Evolutionary conservation across 2,797 vertebrate genomes (phyloP).

Genomic region (Eidolon dupreanum): DNA sequence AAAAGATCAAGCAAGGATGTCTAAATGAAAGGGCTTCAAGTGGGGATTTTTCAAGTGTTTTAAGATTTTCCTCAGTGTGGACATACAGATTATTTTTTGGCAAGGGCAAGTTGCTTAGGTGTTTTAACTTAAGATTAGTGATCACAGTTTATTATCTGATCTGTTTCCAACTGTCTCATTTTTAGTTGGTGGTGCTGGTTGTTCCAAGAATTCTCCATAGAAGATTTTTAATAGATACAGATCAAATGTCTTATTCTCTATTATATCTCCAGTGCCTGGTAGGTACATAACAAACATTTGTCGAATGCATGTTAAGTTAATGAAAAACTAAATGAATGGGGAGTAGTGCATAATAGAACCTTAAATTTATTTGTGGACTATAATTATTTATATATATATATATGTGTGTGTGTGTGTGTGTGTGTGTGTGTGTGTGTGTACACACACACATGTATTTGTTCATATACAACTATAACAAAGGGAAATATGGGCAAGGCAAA

Average conservation of each 20-base stretch:
- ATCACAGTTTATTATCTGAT: not conserved
- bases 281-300: not conserved
- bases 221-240: slow-evolving; percentile 13
- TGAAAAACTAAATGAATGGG: not conserved
- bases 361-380: not conserved
- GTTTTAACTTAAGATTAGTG: not conserved
- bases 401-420: too few species aligned
- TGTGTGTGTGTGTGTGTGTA: too few species aligned
- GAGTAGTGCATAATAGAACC: not conserved
- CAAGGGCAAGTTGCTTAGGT: not conserved
- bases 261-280: not conserved
- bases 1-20: not conserved
- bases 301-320: not conserved
- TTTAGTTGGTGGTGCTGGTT: not conserved
- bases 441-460: not conserved
- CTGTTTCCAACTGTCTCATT: not conserved
- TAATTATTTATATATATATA: not conserved
- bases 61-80: not conserved
- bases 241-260: not conserved
- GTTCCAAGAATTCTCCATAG: not conserved
- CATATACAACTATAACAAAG: not conserved
- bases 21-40: not conserved
- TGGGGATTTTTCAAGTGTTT: not conserved
- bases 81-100: not conserved
- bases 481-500: not conserved